phyloP scores from a whole-genome alignment of 2,113 vertebrate species.

The Halichoeres trimaculatus region DNA sequence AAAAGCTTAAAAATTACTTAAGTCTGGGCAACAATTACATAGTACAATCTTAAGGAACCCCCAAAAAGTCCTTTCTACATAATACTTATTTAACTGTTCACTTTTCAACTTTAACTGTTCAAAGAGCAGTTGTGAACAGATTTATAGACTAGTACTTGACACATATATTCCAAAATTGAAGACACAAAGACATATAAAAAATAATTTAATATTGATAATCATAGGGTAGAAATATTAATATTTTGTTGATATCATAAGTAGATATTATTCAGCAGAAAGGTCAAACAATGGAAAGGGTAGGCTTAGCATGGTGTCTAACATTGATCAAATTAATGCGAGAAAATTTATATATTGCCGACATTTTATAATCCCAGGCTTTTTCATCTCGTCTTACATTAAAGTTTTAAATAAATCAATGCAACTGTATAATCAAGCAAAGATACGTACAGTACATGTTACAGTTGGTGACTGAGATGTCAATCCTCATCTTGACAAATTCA shows the following conservation, averaged over 20 bases:
- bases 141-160: background rate
- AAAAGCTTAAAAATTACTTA: no score
- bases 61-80: no score
- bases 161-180: background rate
- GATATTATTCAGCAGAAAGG: conserved; percentile 1
- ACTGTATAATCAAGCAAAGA: no score
- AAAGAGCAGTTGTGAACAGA: no score
- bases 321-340: background rate
- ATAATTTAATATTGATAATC: conserved; percentile 24
- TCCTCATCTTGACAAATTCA: fast-evolving
- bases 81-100: no score
- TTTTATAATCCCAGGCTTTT: background rate
- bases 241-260: conserved; percentile 26
- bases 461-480: background rate
- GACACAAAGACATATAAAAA: conserved; percentile 24
- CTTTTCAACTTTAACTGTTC: no score
- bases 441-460: background rate
- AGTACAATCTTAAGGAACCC: no score
- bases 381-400: background rate
- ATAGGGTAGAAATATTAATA: conserved; percentile 41
- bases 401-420: no score
- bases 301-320: background rate
- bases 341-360: background rate
- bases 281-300: background rate
- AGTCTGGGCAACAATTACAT: no score